Base-by-base conservation (phyloP, 2,113 vertebrate species). In the Pipa parva region DNA sequence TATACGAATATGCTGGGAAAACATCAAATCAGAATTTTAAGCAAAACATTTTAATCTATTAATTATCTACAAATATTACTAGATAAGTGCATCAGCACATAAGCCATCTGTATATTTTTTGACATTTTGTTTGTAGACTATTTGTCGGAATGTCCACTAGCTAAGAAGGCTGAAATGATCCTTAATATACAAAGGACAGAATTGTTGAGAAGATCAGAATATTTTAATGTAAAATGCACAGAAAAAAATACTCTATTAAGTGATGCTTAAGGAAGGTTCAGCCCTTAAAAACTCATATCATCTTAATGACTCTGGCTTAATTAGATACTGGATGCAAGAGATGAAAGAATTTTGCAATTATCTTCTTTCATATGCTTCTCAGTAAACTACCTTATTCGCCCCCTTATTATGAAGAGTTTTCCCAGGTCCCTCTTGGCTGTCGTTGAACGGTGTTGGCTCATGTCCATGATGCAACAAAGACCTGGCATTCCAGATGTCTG, bases 401-500 rank as follows among this genome's bases (percentile, higher is more conserved):
- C 84, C 52, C 59, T 87, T 88, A 92, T 92, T 89, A 90, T 92
- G 87, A 87, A 90, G 87, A 90, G 88, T n/a, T 89, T 96, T 92
- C 93, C 93, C 94, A 95, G 93, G 91, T 96, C 92, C 85, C 92
- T 92, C 87, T 91, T 92, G 93, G 93, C 91, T 90, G 91, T 86
- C 80, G 88, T 87, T 81, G 85, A 90, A 90, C 90, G 88, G 83
- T 91, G 88, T 93, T 99, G 95, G 95, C 96, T 90, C 88, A 86
- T 83, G 84, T 95, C 93, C 95, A 95, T 80, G 59, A 84, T 79
- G 85, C 89, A 89, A 99, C 95, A 99, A 97, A 97, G 93, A 84
- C 89, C 87, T 89, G 90, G 92, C 92, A 98, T 97, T 97, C 93
- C 93, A 95, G 91, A 93, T 95, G 93, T 95, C 95, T 95, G 92